Base-by-base conservation (phyloP, 92 coral and sea anemone genomes). In the Palythoa heliodiscus region DNA sequence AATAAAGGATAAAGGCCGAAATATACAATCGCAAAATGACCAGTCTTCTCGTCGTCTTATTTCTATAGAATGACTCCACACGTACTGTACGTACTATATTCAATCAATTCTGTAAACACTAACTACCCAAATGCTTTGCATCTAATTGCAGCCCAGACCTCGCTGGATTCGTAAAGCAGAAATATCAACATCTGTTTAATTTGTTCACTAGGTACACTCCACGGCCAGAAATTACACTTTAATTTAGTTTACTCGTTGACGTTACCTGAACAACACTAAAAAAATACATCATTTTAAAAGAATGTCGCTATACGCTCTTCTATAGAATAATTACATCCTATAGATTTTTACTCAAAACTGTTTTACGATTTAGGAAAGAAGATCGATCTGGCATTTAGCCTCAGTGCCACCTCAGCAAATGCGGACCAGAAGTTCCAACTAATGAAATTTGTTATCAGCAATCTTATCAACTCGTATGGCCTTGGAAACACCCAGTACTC, bases 401-500 rank as follows among this genome's bases (percentile, higher is more conserved):
- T 76, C 47, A 54, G 82, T 57, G 82, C 82, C 25, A 17, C 68
- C 20, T 57, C 82, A 4, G 17, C 70, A 10, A 76, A 76, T 25
- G 25, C 82, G 8, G 22, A 23, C 16, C 25, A 35, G 69, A 76
- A 37, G 54, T 76, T 54, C 24, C 20, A 29, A 54, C 11, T 76
- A 15, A 55, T 55, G 68, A 76, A 20, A 76, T 5, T 14, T 7
- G 52, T 54, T 54, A 57, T 76, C 14, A 76, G 54, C 20, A 76
- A 54, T 16, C 82, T 76, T 15, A 38, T 76, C 16, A 39, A 55
- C 69, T 52, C 23, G 52, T 76, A 24, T 22, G 22, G 38, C 54
- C 35, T 76, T 14, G 82, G 82, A 1, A 76, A 54, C n/a, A 76
- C 82, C 19, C 82, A 76, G 82, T 76, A 76, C 20, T 70, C 82